Evolutionary conservation across 2,888 invertebrate species (phyloP), one percentile per base, ranked within the genome.

Genomic region (Acleris laterana): DNA sequence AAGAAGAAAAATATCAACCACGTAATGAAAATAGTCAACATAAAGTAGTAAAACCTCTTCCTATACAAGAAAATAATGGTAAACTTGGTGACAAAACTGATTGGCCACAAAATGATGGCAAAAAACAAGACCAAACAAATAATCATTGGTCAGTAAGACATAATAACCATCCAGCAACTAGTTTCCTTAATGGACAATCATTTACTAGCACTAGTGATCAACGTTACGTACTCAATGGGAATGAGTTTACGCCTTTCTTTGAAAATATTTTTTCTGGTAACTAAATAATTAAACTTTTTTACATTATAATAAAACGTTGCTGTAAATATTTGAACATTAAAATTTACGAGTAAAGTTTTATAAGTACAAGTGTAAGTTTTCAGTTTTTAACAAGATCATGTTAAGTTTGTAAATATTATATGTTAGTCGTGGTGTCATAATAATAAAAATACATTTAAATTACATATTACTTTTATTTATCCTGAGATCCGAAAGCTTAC

Each of bases 51-150:
- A 32, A 17, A 28, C 25, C 25, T 25, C 7, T n/a, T 52, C 16
- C 32, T 11, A 32, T 17, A 49, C 16, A 25, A 7, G 19, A 44
- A 25, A 49, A 25, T 5, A 5, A 50, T n/a, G 49, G 44, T 4
- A 52, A 58, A 58, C 52, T 58, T 52, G 51, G 58, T 19, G 63
- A 57, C 20, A 9, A 51, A 19, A 51, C 51, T 17, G 57, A 63
- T 22, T 63, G 58, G 28, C 42, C 44, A 28, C 42, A 50, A 50
- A 56, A 60, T n/a, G 44, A 28, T 49, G 5, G 28, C 16, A 42
- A n/a, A 19, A 19, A 64, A 38, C 38, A 42, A 5, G 52, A 19
- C 3, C 38, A 38, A 13, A 13, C 38, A 38, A 38, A 38, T 4
- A 38, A 38, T 42, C 20, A 44, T 46, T 63, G 56, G 57, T 3